phyloP scores from a whole-genome alignment of 2,113 vertebrate species.

The Lasiurus cinereus region DNA sequence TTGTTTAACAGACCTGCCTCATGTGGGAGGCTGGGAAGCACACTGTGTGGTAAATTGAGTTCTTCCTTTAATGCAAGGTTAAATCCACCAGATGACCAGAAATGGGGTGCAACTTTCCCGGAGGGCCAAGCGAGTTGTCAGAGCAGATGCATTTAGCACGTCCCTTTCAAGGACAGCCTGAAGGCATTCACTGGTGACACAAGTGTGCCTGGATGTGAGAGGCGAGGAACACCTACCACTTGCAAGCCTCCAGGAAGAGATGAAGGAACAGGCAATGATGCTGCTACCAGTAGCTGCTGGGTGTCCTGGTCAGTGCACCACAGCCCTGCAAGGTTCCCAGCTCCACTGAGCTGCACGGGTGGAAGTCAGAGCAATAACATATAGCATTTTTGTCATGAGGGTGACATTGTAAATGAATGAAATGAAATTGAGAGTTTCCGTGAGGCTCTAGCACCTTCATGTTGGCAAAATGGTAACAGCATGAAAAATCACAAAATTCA shows the following conservation, averaged over 20 bases:
- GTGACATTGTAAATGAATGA: background rate
- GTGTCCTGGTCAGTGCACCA: fast-evolving
- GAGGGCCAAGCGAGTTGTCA: background rate
- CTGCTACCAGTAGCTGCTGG: background rate
- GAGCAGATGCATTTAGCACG: background rate
- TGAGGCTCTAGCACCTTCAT: background rate
- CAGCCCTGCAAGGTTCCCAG: background rate
- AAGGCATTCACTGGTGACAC: background rate
- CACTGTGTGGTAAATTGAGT: background rate
- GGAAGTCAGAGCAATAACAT: background rate
- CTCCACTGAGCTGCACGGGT: background rate
- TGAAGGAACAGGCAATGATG: background rate
- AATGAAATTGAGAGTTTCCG: background rate
- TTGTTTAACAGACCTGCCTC: background rate
- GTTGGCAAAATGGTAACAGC: background rate
- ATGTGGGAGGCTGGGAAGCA: background rate
- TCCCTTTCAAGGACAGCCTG: background rate
- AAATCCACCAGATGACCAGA: background rate
- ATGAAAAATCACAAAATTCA: background rate
- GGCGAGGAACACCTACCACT: background rate
- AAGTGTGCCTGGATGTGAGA: background rate
- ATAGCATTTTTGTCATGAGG: background rate
- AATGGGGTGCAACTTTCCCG: background rate
- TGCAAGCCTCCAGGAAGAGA: background rate
- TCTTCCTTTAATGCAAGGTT: background rate